Base-by-base conservation (phyloP, 2,888 invertebrate species). In the Ophion costatus region DNA sequence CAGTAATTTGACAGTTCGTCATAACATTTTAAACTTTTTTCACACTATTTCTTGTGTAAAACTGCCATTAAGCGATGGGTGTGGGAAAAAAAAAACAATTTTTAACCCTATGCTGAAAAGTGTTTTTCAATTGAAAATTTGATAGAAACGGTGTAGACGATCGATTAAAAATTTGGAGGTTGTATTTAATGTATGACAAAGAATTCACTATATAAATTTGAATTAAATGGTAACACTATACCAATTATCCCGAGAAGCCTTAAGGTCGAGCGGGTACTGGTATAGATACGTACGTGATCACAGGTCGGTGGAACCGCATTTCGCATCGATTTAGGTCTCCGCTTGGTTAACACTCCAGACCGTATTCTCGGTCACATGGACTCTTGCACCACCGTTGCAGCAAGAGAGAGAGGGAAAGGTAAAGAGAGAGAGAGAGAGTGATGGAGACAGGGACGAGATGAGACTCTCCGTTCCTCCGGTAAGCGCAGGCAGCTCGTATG, bases 331-430 rank as follows among this genome's bases (percentile, higher is more conserved):
- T 59, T 75, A 71, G 61, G 56, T 75, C 51, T 66, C 59, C 76
- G 38, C 42, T 80, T 76, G 77, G 51, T 76, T 56, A 29, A 67
- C 70, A 80, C 83, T 73, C 67, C 76, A 76, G 83, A 80, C 80
- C 59, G 45, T 51, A 57, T 57, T 67, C 67, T 67, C 77, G 77
- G 67, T 67, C 67, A 57, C 67, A 57, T 59, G 22, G 29, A 59
- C n/a, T 4, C 61, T 51, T 20, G 59, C 33, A 67, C 56, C 61
- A 67, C 77, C 69, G 61, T 38, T 69, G 24, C 17, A 17, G 61
- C 74, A 33, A 71, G 38, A 82, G 33, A 29, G 14, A 14, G 10
- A 22, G 17, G 7, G 67, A 45, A 20, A 45, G 42, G n/a, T 20
- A 20, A 9, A 38, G 66, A 45, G 67, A 67, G 56, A 33, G 11